Evolutionary conservation across 2,888 invertebrate species (phyloP).

Genomic region (Leptinotarsa haldemani): DNA sequence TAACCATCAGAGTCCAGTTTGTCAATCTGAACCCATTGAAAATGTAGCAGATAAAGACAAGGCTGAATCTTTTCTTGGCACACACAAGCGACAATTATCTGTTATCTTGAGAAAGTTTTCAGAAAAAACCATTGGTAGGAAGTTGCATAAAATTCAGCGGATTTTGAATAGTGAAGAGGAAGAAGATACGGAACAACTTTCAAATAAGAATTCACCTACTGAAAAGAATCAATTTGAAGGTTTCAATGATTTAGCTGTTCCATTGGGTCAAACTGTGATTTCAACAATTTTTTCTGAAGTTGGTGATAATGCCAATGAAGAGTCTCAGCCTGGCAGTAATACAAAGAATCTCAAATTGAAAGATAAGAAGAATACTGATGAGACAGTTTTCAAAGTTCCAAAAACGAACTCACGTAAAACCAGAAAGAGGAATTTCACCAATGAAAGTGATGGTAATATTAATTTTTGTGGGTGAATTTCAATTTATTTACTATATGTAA

Average conservation of each 20-base stretch:
- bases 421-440: not conserved
- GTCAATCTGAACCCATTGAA: not conserved
- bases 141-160: not conserved
- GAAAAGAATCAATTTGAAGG: not conserved
- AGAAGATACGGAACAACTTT: not conserved
- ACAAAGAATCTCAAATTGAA: not conserved
- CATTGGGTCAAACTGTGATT: not conserved
- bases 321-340: not conserved
- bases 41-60: not conserved
- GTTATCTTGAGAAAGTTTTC: not conserved
- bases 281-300: not conserved
- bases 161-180: not conserved
- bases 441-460: constrained; percentile 11
- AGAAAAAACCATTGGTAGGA: not conserved
- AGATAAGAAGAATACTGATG: not conserved
- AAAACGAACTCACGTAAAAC: constrained; percentile 4
- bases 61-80: not conserved
- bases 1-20: not conserved
- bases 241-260: not conserved
- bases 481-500: not conserved
- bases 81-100: not conserved
- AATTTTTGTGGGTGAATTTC: not conserved
- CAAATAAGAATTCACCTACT: not conserved
- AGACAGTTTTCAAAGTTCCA: constrained; percentile 23
- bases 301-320: not conserved